Evolutionary conservation across 2,888 invertebrate species (phyloP), one percentile per base, ranked within the genome.

Genomic region (Ectemnius lituratus): DNA sequence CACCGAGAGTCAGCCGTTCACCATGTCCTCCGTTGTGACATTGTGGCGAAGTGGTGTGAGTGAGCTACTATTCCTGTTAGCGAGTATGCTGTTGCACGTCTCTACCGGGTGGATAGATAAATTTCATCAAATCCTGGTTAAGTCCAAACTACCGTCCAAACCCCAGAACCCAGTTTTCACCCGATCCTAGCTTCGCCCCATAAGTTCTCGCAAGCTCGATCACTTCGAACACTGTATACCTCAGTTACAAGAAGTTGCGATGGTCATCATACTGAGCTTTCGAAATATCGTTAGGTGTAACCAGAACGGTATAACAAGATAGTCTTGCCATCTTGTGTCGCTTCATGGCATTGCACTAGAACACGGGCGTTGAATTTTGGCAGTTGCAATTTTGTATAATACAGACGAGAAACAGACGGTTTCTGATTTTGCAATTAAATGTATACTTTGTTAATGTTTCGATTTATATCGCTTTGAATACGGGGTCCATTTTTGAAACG

Each of bases 111-210:
- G 75, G 73, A 65, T 83, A 84, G 82, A 80, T 78, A 83, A 84
- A 86, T 86, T 86, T 86, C 87, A 86, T 85, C 86, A 80, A 81
- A 84, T 84, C 78, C 72, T 66, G 70, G 72, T 79, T 81, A 81
- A 82, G 77, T 84, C 80, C 82, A 78, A 84, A 87, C 84, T 86
- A 84, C 82, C 81, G 81, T 85, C 82, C 79, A 79, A 84, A 85
- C 84, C 75, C 70, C 57, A 75, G 67, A 78, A 78, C 74, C 37
- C n/a, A 79, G 68, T 70, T 57, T 68, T 49, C 60, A 62, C 70
- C 65, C 68, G 67, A 75, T 66, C 76, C 70, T 71, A 62, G 62
- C 67, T 67, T 66, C 63, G 68, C 62, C 61, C 59, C 52, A 67
- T 75, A 79, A 86, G 82, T 79, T 75, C 70, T 77, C 14, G 73